These are phyloP conservation scores for Dendroctonus ponderosae DNA, from an alignment of 1,140 invertebrate species.

Conservation along the genomic window DNA sequence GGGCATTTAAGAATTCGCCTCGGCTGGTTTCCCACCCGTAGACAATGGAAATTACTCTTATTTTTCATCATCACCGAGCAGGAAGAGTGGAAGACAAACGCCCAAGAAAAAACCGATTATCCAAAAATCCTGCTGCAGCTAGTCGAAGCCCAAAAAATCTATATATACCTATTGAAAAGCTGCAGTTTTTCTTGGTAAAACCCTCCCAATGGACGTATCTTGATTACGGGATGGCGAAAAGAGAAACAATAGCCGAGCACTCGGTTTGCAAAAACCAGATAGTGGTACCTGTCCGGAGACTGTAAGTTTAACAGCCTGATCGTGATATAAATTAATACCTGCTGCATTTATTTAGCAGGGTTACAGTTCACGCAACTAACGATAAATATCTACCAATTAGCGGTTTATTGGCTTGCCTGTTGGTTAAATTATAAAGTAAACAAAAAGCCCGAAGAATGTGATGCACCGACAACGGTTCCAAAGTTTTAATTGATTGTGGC, in stretches of 20 bases:
- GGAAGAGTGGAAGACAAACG: too few species aligned
- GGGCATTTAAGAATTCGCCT: conserved; percentile 11
- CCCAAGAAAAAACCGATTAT: too few species aligned
- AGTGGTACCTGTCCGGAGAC: conserved; percentile 4
- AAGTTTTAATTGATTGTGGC: conserved; percentile 8
- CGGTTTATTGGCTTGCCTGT: conserved; percentile 41
- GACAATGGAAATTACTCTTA: neutral
- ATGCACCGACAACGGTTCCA: conserved; percentile 2
- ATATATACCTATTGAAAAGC: too few species aligned
- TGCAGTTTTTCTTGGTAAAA: too few species aligned
- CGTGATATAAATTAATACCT: conserved; percentile 32
- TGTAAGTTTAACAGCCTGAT: conserved; percentile 16
- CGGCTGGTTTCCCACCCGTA: conserved; percentile 6
- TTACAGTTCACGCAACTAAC: conserved; percentile 44
- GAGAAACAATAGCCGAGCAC: conserved; percentile 29
- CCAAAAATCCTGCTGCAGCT: too few species aligned
- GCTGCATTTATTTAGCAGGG: conserved; percentile 40
- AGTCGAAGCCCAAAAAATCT: too few species aligned
- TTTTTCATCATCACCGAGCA: too few species aligned
- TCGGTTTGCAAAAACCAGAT: conserved; percentile 12
- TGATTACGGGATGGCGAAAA: conserved; percentile 11
- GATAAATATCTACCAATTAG: conserved; percentile 48
- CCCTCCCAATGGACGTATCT: conserved; percentile 9
- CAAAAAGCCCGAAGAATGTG: conserved; percentile 9
- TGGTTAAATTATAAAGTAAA: conserved; percentile 37